These are phyloP conservation scores for Kuschelorhynchus macadamiae DNA, from an alignment of 2,888 invertebrate species.

Conservation along the genomic window DNA sequence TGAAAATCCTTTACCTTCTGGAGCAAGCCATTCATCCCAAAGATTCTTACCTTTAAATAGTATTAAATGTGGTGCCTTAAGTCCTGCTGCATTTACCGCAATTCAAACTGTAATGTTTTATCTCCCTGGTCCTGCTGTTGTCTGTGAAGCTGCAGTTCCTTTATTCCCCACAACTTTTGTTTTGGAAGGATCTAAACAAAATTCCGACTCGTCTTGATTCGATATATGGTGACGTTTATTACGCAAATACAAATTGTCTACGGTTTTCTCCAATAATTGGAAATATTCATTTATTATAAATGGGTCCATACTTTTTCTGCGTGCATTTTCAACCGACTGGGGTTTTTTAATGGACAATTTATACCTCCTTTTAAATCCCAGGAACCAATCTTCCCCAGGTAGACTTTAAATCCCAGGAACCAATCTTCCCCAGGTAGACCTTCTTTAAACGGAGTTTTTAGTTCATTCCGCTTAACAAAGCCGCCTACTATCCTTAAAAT, in stretches of 20 bases:
- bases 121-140: constrained; percentile 57
- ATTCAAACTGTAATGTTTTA: constrained; percentile 60
- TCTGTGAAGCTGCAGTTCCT: constrained; percentile 29
- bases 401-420: constrained; percentile 22
- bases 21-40: constrained; percentile 61
- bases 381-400: constrained; percentile 31
- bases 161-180: constrained; percentile 35
- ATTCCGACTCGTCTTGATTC: background rate
- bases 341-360: constrained; percentile 21
- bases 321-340: constrained; percentile 26
- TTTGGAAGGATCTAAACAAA: background rate
- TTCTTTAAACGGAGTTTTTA: constrained; percentile 17
- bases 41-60: constrained; percentile 60
- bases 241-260: constrained; percentile 1
- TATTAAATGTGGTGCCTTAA: constrained; percentile 60
- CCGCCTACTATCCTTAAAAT: constrained; percentile 16
- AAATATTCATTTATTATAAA: constrained; percentile 35
- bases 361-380: constrained; percentile 22
- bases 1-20: constrained; percentile 49
- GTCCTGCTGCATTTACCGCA: constrained; percentile 54
- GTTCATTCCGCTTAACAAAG: constrained; percentile 12
- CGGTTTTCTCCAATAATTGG: constrained; percentile 10
- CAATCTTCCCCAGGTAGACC: constrained; percentile 24
- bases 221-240: constrained; percentile 11
- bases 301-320: constrained; percentile 27